Base-by-base conservation (phyloP, 2,797 vertebrate genomes). In the Champsocephalus esox region DNA sequence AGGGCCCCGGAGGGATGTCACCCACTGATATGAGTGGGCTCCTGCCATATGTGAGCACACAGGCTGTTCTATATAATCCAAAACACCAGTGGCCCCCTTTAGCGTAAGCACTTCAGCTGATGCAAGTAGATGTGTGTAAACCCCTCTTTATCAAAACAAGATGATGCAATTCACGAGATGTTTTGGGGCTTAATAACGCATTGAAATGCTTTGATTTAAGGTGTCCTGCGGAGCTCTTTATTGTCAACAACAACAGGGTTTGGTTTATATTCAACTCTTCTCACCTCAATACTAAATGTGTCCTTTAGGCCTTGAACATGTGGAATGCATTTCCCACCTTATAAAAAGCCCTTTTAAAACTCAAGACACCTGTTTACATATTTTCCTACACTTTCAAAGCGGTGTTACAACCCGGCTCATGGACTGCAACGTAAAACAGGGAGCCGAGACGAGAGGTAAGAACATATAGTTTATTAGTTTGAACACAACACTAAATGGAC, bases 11-110 rank as follows among this genome's bases (percentile, higher is more conserved):
- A 86, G 90, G 87, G 85, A 81, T 69, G 73, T 85, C 89, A 86
- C 84, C 86, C 89, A 87, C 92, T 86, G 86, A 86, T 78, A 71
- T 66, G 87, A 90, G 83, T 87, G 85, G 87, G 89, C 68, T 87
- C 66, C 65, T 58, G 73, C 80, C 79, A 65, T 63, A 80, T 83
- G 75, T 34, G 77, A 81, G 76, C 61, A 73, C 69, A 50, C 60
- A 77, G 66, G 83, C 73, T 44, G 79, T 54, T 64, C 82, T 87
- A 86, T 61, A 75, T 68, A 84, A 89, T 57, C 67, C 52, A 19
- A 64, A 50, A 65, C 81, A 81, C 57, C 79, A 56, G 67, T 52
- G 50, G 28, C 51, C 68, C 73, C 59, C 34, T 48, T 65, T 65
- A 71, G 78, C 80, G 48, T 41, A 44, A 63, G 24, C 63, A 46